These are phyloP conservation scores for Apodemia hepburni DNA, from an alignment of 2,888 invertebrate genomes.

Conservation along the genomic window DNA sequence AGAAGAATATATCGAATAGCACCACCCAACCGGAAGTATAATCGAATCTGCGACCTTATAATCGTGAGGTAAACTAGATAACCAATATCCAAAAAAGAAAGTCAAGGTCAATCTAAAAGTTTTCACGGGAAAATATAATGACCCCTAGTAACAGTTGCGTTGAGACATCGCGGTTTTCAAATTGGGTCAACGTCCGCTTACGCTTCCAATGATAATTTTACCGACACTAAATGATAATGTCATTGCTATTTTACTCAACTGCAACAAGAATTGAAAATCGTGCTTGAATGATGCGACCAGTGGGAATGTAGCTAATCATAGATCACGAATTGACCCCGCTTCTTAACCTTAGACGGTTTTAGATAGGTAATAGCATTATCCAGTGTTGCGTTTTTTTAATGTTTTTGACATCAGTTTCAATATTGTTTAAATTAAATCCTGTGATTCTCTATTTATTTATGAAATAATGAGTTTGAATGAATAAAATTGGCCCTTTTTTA, in stretches of 20 bases:
- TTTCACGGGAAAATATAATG: constrained; percentile 1
- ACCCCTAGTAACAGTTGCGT: constrained; percentile 2
- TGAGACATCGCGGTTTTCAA: constrained; percentile 1
- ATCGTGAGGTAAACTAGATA: too few species aligned
- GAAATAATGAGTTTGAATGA: too few species aligned
- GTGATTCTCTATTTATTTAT: too few species aligned
- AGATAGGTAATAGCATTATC: background rate
- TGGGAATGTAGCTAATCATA: constrained; percentile 49
- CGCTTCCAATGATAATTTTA: constrained; percentile 50
- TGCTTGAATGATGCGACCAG: constrained; percentile 39
- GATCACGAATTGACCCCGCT: constrained; percentile 44
- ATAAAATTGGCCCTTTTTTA: too few species aligned
- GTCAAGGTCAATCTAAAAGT: background rate
- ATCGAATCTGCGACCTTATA: too few species aligned
- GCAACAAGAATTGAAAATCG: constrained; percentile 46
- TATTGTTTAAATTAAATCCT: background rate
- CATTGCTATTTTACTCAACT: constrained; percentile 45
- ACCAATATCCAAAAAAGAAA: background rate
- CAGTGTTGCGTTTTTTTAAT: background rate
- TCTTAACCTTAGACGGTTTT: constrained; percentile 17
- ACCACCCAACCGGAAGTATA: too few species aligned
- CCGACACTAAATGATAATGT: constrained; percentile 52
- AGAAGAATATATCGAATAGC: too few species aligned
- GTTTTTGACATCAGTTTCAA: background rate
- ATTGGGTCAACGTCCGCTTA: constrained; percentile 50